Evolutionary conservation across 2,113 vertebrate species (phyloP), one percentile per base, ranked within the genome.

Genomic region (Recurvirostra avosetta): DNA sequence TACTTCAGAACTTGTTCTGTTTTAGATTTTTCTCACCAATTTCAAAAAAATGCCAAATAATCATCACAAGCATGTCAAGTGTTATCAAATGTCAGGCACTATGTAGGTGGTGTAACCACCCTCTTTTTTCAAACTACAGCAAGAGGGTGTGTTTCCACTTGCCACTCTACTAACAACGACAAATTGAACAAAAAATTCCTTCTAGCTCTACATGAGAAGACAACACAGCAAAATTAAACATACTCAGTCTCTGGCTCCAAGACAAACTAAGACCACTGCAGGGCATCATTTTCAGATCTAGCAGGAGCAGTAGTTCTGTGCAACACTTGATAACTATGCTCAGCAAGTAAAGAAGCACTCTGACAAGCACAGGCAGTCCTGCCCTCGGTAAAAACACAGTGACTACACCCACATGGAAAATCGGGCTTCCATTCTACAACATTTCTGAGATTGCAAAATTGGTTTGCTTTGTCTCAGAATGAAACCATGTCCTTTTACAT

Each of bases 61-160:
- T 86, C 61, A 82, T 86, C 59, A 82, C 41, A 77, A 90, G 80
- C 12, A 52, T 34, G 59, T 79, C 70, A 68, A 86, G 40, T 58
- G 32, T 66, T 96, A 97, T 56, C 77, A 93, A 79, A 88, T 58
- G 58, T 82, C 88, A 93, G 88, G 78, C 49, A 15, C 66, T 52
- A 47, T 2, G 68, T 88, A 95, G 92, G 87, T 80, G 67, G 88
- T 58, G 21, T 70, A 94, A 88, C 86, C 47, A 65, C 67, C 53
- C 23, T 52, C 61, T 66, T 66, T 66, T 88, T 77, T 52, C 61
- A 77, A 91, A 68, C 41, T 79, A 78, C n/a, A 73, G 81, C 43
- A 89, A 85, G 75, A 82, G 12, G 11, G 38, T 43, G 45, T 55
- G 29, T 76, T 79, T 61, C 72, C 76, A 86, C 81, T 79, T 90